Evolutionary conservation across 2,797 vertebrate species (phyloP).

Genomic region (Telmatherina bonti): DNA sequence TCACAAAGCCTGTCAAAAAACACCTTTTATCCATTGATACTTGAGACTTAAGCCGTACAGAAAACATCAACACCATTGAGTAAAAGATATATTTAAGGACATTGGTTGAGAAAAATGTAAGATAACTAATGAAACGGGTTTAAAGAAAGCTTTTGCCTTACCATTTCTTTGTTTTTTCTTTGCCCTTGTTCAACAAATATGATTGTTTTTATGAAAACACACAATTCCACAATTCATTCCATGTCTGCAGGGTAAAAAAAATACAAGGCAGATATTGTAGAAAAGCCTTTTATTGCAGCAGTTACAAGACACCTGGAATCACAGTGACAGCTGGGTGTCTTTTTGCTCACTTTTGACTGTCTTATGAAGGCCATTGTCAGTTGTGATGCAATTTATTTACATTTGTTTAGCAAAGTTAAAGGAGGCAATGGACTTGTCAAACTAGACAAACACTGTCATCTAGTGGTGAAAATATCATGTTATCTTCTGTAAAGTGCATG

Average conservation of each 20-base stretch:
- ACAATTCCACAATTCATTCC: neutral
- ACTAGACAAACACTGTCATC: slow-evolving; percentile 66
- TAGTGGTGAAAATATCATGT: slow-evolving; percentile 48
- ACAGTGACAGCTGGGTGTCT: neutral
- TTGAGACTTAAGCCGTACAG: slow-evolving; percentile 46
- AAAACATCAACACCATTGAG: slow-evolving; percentile 44
- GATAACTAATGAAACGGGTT: slow-evolving; percentile 1
- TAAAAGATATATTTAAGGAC: slow-evolving; percentile 12
- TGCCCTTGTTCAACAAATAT: too few species aligned
- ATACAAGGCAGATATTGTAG: neutral
- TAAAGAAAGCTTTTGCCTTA: too few species aligned
- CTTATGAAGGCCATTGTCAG: neutral
- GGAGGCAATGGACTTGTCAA: slow-evolving; percentile 40
- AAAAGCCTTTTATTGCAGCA: neutral
- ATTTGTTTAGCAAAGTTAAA: slow-evolving; percentile 20
- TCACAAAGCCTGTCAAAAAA: slow-evolving; percentile 58
- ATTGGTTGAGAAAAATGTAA: slow-evolving; percentile 31
- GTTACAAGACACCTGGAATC: neutral
- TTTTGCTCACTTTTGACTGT: neutral
- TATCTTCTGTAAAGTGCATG: neutral
- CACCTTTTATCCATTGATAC: slow-evolving; percentile 51
- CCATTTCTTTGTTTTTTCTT: too few species aligned
- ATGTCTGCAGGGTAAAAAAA: neutral
- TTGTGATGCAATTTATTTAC: slow-evolving; percentile 13
- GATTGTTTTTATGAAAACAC: neutral